Conservation (phyloP, 1,140 invertebrate species). For the Nomia melanderi region DNA sequence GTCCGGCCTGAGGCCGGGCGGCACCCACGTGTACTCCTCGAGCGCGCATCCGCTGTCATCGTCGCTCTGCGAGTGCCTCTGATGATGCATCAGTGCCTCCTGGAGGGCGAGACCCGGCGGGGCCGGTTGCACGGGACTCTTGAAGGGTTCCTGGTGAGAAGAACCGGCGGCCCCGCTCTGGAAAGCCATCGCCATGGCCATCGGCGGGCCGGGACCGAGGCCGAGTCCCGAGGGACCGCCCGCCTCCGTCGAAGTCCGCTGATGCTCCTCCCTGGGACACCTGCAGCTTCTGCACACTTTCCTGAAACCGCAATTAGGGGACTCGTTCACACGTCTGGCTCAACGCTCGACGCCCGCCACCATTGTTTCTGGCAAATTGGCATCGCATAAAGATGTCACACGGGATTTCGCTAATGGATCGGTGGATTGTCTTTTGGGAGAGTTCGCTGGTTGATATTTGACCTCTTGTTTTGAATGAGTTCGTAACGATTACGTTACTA, state of each 20-base stretch:
- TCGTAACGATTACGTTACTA: too few relatives aligned
- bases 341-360: too few relatives aligned
- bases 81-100: conserved; percentile 83
- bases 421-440: too few relatives aligned
- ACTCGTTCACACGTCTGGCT: too few relatives aligned
- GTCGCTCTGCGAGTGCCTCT: conserved; percentile 95
- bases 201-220: conserved; percentile 73
- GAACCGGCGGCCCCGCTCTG: conserved; percentile 66
- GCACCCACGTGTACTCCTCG: conserved; percentile 99
- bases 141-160: conserved; percentile 75
- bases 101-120: conserved; percentile 69
- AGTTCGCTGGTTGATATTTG: too few relatives aligned
- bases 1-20: conserved; percentile 96
- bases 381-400: too few relatives aligned
- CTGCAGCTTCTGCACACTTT: conserved; percentile 88
- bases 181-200: conserved; percentile 78
- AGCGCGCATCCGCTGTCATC: conserved; percentile 98
- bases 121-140: conserved; percentile 75
- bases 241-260: conserved; percentile 70
- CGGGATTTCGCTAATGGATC: too few relatives aligned
- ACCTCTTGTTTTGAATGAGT: too few relatives aligned
- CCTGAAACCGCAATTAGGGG: conserved; percentile 77
- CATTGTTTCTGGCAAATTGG: too few relatives aligned
- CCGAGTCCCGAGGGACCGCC: conserved; percentile 68
- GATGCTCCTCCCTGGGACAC: conserved; percentile 86